These are phyloP conservation scores for Clistopyga incitator DNA, from an alignment of 2,888 invertebrate species.

Conservation along the genomic window DNA sequence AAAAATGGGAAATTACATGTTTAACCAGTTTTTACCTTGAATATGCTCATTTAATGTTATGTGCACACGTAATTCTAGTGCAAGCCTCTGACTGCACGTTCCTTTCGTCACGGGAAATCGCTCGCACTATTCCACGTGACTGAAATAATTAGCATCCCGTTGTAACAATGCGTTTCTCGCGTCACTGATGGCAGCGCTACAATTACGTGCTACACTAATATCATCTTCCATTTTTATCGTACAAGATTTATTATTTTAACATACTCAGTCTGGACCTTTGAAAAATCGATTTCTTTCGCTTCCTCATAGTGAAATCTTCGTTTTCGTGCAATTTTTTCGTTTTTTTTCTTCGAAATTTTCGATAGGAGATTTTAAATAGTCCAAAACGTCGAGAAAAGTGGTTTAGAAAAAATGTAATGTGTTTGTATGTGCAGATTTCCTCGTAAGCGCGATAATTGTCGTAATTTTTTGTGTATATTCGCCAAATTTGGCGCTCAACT, in stretches of 20 bases:
- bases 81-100: slow-evolving; percentile 27
- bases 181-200: slow-evolving; percentile 7
- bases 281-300: too few relatives aligned
- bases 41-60: slow-evolving; percentile 41
- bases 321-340: too few relatives aligned
- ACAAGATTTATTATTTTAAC: background rate
- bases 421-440: too few relatives aligned
- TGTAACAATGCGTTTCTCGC: slow-evolving; percentile 50
- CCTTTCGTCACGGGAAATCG: slow-evolving; percentile 58
- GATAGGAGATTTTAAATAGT: too few relatives aligned
- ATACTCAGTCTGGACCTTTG: too few relatives aligned
- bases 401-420: too few relatives aligned
- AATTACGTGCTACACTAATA: background rate
- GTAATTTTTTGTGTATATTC: too few relatives aligned
- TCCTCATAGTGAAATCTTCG: too few relatives aligned
- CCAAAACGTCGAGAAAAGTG: too few relatives aligned
- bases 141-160: slow-evolving; percentile 49
- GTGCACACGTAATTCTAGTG: slow-evolving; percentile 21
- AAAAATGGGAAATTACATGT: background rate
- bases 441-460: too few relatives aligned
- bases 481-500: too few relatives aligned
- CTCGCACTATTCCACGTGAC: slow-evolving; percentile 47
- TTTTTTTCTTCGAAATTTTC: too few relatives aligned
- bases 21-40: slow-evolving; percentile 6
- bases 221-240: slow-evolving; percentile 14